A percentile compares a stretch with the other conserved stretches of the same genome.
Conservation (phyloP, 2,797 vertebrate genomes). For the Coendou prehensilis region DNA sequence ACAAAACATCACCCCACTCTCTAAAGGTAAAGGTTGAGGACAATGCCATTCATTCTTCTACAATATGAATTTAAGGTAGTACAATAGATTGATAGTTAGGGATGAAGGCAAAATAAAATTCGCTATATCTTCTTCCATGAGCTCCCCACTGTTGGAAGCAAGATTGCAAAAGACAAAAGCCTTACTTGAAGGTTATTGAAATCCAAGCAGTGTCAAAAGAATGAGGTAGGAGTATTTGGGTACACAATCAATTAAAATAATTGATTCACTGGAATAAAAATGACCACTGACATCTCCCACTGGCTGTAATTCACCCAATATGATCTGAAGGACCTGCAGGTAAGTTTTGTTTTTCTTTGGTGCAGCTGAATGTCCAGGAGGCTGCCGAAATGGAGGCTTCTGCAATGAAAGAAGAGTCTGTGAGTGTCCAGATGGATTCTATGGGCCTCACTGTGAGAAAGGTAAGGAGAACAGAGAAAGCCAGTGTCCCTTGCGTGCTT, state of each 20-base stretch:
- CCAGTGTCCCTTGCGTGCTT: background rate
- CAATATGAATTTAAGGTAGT: background rate
- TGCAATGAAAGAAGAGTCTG: conserved; percentile 94
- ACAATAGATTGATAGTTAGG: background rate
- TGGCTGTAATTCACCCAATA: background rate
- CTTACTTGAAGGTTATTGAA: background rate
- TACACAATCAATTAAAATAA: background rate
- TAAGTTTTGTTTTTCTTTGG: conserved; percentile 80
- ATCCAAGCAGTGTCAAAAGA: background rate
- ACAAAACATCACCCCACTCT: background rate
- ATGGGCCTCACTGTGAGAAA: conserved; percentile 95
- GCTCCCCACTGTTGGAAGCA: background rate
- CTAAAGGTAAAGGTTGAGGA: background rate
- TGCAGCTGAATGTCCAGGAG: conserved; percentile 94
- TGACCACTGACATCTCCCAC: background rate
- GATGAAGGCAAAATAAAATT: background rate
- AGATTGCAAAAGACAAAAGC: background rate
- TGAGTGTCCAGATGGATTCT: conserved; percentile 95
- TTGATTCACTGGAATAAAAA: background rate
- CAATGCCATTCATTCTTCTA: background rate
- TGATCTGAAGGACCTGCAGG: background rate
- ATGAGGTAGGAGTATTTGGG: background rate
- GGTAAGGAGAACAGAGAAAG: conserved; percentile 86
- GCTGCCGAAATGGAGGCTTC: conserved; percentile 94
- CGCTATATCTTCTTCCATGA: background rate